Conservation (phyloP, 2,888 invertebrate genomes). For the Callimorpha dominula region DNA sequence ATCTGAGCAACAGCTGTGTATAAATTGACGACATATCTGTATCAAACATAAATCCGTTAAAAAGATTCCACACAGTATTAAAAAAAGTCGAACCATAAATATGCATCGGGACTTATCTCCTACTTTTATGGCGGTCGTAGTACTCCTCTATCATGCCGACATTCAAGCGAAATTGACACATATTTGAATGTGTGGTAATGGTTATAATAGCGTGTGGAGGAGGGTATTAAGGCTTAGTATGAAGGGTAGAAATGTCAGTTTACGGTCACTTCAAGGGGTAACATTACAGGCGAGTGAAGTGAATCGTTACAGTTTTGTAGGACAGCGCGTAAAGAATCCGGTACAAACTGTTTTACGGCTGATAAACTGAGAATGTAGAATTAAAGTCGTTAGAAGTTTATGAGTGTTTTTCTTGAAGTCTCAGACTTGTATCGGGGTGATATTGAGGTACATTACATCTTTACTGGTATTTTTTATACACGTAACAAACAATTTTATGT, state of each 20-base stretch:
- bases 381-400: conserved; percentile 25
- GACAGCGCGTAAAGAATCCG: conserved; percentile 28
- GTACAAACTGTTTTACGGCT: conserved; percentile 27
- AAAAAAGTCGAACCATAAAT: conserved; percentile 47
- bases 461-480: background rate
- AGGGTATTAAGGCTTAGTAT: conserved; percentile 32
- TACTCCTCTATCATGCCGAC: conserved; percentile 20
- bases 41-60: conserved; percentile 38
- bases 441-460: background rate
- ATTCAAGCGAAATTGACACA: conserved; percentile 22
- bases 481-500: background rate
- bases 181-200: background rate
- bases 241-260: conserved; percentile 47
- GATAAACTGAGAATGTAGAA: conserved; percentile 25
- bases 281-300: conserved; percentile 30
- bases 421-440: background rate
- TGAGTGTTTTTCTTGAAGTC: conserved; percentile 4
- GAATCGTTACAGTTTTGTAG: conserved; percentile 23
- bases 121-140: conserved; percentile 46
- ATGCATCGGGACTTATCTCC: conserved; percentile 45
- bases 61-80: conserved; percentile 46
- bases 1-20: conserved; percentile 19
- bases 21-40: conserved; percentile 29
- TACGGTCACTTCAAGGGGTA: conserved; percentile 52
- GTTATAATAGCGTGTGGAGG: conserved; percentile 17